Percentiles rank a stretch among this genome's conserved stretches.
phyloP scores from a whole-genome alignment of 2,113 vertebrate species.

The Acanthochromis polyacanthus region DNA sequence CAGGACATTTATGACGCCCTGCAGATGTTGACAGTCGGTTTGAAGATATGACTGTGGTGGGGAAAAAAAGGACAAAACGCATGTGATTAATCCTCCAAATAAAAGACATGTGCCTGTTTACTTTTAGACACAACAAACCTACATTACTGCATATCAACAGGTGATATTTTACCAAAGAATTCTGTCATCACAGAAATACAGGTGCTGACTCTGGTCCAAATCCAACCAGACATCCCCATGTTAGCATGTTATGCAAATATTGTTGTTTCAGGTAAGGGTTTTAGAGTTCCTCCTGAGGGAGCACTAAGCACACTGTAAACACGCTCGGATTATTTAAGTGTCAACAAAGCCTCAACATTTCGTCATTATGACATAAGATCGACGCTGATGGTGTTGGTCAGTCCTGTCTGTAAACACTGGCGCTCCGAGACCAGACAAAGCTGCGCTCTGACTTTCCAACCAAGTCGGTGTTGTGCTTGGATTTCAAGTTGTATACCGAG shows the following conservation, averaged over 20 bases:
- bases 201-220: conserved; percentile 19
- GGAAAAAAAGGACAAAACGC: conserved; percentile 39
- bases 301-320: conserved; percentile 60
- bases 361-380: conserved; percentile 62
- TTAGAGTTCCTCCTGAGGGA: conserved; percentile 36
- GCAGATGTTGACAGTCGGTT: conserved; percentile 53
- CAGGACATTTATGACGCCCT: conserved; percentile 26
- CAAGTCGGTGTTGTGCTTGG: conserved; percentile 77
- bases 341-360: conserved; percentile 45
- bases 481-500: conserved; percentile 58
- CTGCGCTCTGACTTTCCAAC: conserved; percentile 59
- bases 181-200: conserved; percentile 4
- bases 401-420: conserved; percentile 63
- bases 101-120: conserved; percentile 29
- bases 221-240: conserved; percentile 31
- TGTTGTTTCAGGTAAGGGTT: conserved; percentile 47
- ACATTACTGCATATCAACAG: conserved; percentile 2
- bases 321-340: conserved; percentile 40
- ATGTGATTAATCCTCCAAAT: conserved; percentile 34
- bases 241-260: conserved; percentile 58
- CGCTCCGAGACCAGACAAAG: conserved; percentile 47
- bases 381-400: conserved; percentile 61
- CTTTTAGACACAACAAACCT: not conserved
- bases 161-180: not conserved
- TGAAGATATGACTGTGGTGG: conserved; percentile 40